These are phyloP conservation scores for Diceros bicornis DNA, from an alignment of 2,797 vertebrate genomes.

Conservation along the genomic window DNA sequence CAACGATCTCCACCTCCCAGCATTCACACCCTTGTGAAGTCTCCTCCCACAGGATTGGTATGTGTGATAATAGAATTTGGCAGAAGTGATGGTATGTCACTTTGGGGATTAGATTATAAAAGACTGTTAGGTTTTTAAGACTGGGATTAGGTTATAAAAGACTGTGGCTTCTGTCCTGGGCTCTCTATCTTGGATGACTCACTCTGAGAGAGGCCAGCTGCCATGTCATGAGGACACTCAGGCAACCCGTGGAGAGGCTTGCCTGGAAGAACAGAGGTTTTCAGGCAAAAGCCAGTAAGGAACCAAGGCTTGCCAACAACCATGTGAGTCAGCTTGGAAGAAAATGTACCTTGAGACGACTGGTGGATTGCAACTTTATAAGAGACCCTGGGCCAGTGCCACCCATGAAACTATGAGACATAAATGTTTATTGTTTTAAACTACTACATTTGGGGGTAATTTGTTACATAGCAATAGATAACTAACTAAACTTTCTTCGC, in stretches of 20 bases:
- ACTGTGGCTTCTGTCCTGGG: background rate
- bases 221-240: background rate
- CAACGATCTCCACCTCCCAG: background rate
- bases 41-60: background rate
- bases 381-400: background rate
- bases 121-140: background rate
- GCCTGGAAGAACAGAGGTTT: background rate
- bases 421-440: conserved; percentile 42
- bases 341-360: background rate
- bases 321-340: background rate
- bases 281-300: background rate
- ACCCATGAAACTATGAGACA: background rate
- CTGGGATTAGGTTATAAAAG: background rate
- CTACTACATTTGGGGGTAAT: background rate
- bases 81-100: background rate
- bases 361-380: background rate
- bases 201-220: background rate
- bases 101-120: background rate
- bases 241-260: background rate
- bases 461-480: background rate
- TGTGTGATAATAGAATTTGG: background rate
- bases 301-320: background rate
- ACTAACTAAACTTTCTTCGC: background rate
- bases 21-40: background rate
- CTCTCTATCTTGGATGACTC: background rate